Conservation (phyloP, 1,140 invertebrate species). For the Neodiprion virginianus region DNA sequence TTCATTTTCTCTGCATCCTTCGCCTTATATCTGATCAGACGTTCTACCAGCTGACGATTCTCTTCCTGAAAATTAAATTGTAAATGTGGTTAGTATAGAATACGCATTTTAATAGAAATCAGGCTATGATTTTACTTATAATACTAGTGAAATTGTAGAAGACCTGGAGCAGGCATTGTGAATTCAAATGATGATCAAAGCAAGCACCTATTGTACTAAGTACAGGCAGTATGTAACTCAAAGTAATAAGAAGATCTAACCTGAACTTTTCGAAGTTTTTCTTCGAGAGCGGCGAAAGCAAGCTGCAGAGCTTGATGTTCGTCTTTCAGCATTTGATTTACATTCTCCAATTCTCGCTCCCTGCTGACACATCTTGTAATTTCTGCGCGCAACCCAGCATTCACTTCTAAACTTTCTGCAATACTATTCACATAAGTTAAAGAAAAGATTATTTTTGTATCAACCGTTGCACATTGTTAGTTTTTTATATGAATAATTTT, state of each 20-base stretch:
- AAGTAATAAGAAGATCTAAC: conserved; percentile 50
- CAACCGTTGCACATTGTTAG: conserved; percentile 16
- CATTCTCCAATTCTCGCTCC: conserved; percentile 74
- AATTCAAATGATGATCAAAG: too few relatives aligned
- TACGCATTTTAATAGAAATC: conserved; percentile 9
- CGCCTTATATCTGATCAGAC: conserved; percentile 89
- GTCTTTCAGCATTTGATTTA: conserved; percentile 90
- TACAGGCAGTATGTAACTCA: too few relatives aligned
- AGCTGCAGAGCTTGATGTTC: conserved; percentile 94
- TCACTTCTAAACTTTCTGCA: conserved; percentile 72
- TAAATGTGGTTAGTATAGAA: not conserved
- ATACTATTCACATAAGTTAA: conserved; percentile 64
- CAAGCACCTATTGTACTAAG: too few relatives aligned
- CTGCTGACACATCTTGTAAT: conserved; percentile 70
- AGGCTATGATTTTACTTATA: conserved; percentile 4
- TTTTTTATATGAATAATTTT: conserved; percentile 19
- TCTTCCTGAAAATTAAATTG: conserved; percentile 75
- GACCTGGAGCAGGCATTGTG: not conserved
- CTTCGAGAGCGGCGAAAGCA: conserved; percentile 87
- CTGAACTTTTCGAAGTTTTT: conserved; percentile 85
- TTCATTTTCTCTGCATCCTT: conserved; percentile 95
- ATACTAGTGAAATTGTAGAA: too few relatives aligned
- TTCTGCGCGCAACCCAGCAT: conserved; percentile 71
- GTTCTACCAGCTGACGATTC: conserved; percentile 85
- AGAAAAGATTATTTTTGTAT: conserved; percentile 37